Evolutionary conservation across 2,888 invertebrate species (phyloP), one percentile per base, ranked within the genome.

Genomic region (Ptychoptera albimana): DNA sequence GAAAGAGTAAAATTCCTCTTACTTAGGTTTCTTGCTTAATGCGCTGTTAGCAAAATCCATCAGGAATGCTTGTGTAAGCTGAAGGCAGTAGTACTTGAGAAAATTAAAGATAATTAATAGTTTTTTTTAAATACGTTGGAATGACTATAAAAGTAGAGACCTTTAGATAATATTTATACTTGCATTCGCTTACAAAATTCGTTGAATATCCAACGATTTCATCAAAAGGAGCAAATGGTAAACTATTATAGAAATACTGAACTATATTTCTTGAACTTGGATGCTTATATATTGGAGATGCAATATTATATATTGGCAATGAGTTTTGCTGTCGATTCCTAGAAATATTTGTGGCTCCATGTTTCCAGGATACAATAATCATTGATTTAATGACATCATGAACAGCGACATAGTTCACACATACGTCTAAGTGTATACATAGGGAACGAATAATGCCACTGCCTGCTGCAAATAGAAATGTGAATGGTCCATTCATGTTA

Each of bases 41-140:
- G 84, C 35, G 54, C 74, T 73, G 6, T 83, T 64, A 0, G 77
- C 50, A 0, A 68, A 52, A 55, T 94, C 94, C 16, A 85, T 68
- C 1, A 86, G 52, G 9, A 88, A 57, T 0, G 91, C 89, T 0
- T 91, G 86, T 10, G 88, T 52, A 13, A 88, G 60, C 57, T 94
- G 93, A 42, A 80, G 69, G 0, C 86, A 55, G 40, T 86, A 63
- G 8, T 73, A 73, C 59, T 75, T 73, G 1, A 82, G 58, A 51
- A 78, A 81, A 64, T 83, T 81, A 9, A 76, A 46, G n/a, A n/a
- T n/a, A 37, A 43, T n/a, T n/a, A n/a, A n/a, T n/a, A 5, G 23
- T 23, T 23, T 23, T 23, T 5, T 5, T 23, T 5, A 23, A 23
- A 23, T 23, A 23, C 3, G 23, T 23, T 23, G 3, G 7, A 5